Evolutionary conservation across 1,140 invertebrate species (phyloP).

Genomic region (Archivesica marissinica): DNA sequence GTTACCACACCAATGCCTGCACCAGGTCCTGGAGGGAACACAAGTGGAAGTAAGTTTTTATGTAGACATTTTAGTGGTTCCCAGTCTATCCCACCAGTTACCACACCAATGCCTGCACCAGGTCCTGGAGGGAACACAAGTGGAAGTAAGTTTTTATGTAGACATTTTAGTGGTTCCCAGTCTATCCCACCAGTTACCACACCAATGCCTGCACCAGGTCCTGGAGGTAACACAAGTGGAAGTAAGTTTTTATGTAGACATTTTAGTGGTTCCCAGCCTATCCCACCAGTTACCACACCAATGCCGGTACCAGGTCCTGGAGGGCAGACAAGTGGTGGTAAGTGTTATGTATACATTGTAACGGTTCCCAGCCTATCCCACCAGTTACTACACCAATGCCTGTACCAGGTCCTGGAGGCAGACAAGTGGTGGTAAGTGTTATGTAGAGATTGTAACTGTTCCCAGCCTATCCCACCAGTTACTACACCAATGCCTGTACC

Average conservation of each 20-base stretch:
- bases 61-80: conserved; percentile 40
- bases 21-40: not conserved
- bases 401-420: too few species aligned
- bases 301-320: not conserved
- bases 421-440: too few species aligned
- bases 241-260: conserved; percentile 31
- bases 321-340: conserved; percentile 29
- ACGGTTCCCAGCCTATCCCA: too few species aligned
- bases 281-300: conserved; percentile 28
- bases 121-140: not conserved
- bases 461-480: conserved; percentile 9
- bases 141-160: conserved; percentile 65
- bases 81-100: not conserved
- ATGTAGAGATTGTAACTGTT: conserved; percentile 43
- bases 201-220: conserved; percentile 7
- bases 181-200: conserved; percentile 28
- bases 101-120: conserved; percentile 41
- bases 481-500: conserved; percentile 33
- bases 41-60: conserved; percentile 39
- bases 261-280: conserved; percentile 30
- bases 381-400: too few species aligned
- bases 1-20: conserved; percentile 36
- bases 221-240: conserved; percentile 14
- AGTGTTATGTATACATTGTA: too few species aligned
- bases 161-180: conserved; percentile 54